Base-by-base conservation (phyloP, 2,113 vertebrate species). In the Emydura subglobosa region DNA sequence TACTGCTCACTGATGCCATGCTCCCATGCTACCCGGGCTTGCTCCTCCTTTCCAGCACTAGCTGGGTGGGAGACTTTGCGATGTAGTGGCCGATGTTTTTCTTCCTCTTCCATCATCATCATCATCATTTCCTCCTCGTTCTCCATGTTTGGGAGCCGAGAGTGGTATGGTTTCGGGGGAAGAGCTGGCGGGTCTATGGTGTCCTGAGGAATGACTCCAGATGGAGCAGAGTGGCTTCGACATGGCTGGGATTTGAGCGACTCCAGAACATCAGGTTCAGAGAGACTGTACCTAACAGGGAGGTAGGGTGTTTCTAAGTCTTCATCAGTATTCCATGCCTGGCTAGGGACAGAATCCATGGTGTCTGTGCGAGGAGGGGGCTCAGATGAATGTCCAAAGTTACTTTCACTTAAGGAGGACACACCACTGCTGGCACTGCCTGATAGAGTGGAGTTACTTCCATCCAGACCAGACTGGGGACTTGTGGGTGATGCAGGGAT, bases 381-480 rank as follows among this genome's bases (percentile, higher is more conserved):
- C 96, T 98, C 99, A 72, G 86, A 99, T 91, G 97, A 99, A 92
- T 99, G 98, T 95, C 98, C 98, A 86, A 99, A 99, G 97, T 99
- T 99, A 95, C 99, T 99, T 97, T 99, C 99, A 1, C 99, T 99
- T 95, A 99, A 95, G 90, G 99, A 99, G 65, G 99, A 99, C 51
- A 99, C 99, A 0, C 99, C 99, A 2, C 99, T 99, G 98, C 99
- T 99, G 97, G 99, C 99, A 10, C 99, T 99, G 98, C 99, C 99
- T 0, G 99, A 99, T 94, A 99, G 98, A 7, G 99, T 99, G 80
- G 99, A 99, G 98, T 99, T 99, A 96, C 99, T 99, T 96, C 99
- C 99, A 39, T 99, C 99, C 93, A 99, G 95, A 83, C 99, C 99
- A 29, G 99, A 99, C 97, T 99, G 99, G 0, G 99, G 99, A 96